phyloP scores from a whole-genome alignment of 2,113 vertebrate genomes.

The Patagioenas fasciata region DNA sequence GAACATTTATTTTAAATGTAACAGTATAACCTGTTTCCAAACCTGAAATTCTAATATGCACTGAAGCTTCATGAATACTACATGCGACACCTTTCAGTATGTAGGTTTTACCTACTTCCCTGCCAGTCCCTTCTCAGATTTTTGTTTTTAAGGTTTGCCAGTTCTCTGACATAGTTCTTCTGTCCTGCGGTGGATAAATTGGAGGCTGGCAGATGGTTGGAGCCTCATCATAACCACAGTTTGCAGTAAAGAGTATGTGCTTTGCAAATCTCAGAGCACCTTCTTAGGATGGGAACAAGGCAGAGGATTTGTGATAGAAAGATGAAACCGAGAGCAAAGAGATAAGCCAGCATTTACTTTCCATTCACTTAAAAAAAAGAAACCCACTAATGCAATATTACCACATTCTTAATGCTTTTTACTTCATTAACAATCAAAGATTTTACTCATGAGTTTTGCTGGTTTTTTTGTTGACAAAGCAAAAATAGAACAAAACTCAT shows the following conservation, averaged over 20 bases:
- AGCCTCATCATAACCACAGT: background rate
- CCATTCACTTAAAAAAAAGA: background rate
- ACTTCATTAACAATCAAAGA: background rate
- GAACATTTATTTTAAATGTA: conserved; percentile 33
- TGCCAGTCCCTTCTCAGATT: background rate
- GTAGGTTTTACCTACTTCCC: background rate
- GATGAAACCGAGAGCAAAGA: background rate
- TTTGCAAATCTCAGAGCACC: background rate
- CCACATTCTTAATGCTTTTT: background rate
- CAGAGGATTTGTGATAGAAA: background rate
- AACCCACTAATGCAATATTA: background rate
- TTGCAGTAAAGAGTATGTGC: background rate
- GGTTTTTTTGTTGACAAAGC: background rate
- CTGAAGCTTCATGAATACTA: background rate
- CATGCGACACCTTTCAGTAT: background rate
- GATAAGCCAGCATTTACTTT: background rate
- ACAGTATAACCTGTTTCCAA: background rate
- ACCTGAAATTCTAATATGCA: background rate
- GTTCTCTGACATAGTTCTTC: background rate
- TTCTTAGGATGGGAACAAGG: background rate
- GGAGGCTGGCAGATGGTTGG: background rate
- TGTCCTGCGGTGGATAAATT: conserved; percentile 2
- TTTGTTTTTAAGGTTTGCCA: background rate
- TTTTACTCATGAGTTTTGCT: background rate
- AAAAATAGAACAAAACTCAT: conserved; percentile 27